phyloP scores from a whole-genome alignment of 37 sponge, comb jelly and placozoan genomes.

The Tethya wilhelma region DNA sequence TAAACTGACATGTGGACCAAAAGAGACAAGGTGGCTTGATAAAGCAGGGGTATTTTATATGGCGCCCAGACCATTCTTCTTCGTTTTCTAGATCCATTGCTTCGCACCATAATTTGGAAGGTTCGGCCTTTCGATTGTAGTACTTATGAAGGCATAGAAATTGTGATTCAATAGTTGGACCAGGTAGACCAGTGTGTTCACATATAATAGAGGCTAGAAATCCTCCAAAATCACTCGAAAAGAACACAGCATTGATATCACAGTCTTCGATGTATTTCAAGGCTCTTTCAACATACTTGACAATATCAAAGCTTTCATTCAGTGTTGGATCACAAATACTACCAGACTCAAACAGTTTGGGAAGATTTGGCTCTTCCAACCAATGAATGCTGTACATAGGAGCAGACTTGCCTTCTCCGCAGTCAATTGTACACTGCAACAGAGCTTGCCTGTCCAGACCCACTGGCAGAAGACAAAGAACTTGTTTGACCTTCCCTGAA shows the following conservation, averaged over 20 bases:
- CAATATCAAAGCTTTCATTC: background rate
- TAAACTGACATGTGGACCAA: background rate
- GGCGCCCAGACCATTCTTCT: background rate
- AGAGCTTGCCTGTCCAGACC: too few relatives aligned
- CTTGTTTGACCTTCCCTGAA: too few relatives aligned
- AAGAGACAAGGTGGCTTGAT: slow-evolving; percentile 20
- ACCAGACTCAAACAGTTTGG: background rate
- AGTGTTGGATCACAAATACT: too few relatives aligned
- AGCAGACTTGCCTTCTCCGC: too few relatives aligned
- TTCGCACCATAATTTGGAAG: background rate
- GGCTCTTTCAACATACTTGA: background rate
- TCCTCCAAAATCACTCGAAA: background rate
- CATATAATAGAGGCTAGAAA: background rate
- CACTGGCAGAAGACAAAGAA: too few relatives aligned
- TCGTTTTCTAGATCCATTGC: background rate
- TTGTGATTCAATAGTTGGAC: background rate
- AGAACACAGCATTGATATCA: background rate
- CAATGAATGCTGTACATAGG: too few relatives aligned
- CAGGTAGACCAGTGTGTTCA: background rate
- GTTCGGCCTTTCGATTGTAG: background rate
- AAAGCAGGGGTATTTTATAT: slow-evolving; percentile 27
- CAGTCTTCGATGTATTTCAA: background rate
- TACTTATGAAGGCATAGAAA: background rate
- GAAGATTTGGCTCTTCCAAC: background rate
- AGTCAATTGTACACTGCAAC: too few relatives aligned